Base-by-base conservation (phyloP, 64 coral and sea anemone species). In the Porites lutea region DNA sequence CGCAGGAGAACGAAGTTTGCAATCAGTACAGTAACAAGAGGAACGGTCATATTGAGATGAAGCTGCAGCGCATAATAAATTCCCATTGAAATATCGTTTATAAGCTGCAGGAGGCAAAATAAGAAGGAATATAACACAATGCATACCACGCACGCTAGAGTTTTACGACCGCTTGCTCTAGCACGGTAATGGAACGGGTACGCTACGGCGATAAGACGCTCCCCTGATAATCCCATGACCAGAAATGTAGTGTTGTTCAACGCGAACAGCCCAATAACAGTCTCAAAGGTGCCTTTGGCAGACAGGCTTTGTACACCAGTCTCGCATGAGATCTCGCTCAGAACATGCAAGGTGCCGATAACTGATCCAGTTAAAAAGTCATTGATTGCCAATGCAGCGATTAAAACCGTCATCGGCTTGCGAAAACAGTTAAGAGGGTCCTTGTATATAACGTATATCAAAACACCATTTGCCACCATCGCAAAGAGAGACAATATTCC, bases 381-480 rank as follows among this genome's bases (percentile, higher is more conserved):
- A 14, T 78, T 63, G 6, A 81, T 52, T 3, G 88, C 88, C 62
- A 90, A 45, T 54, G 88, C 45, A 10, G 74, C 88, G 18, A 90
- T 80, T 1, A 90, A 57, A 44, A 90, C 88, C 11, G 88, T 79
- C 11, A 90, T 78, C 8, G 88, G 74, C 16, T 79, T 90, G 6
- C 88, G 74, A 81, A 90, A 78, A 8, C 37, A 77, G 43, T 67
- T 62, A 2, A 90, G 46, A 8, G 88, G 88, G 22, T 90, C 88
- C 48, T 69, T 80, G 65, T 90, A 90, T 62, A 90, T 47, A 5
- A 90, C 65, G 60, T 90, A 90, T 68, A 90, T 76, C 8, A 78
- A 47, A 79, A 78, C 16, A 68, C 88, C 88, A 90, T 90, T 90
- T 10, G 57, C 60, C 6, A 68, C 64, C 49, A 77, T 81, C 2